Conservation (phyloP, 2,797 vertebrate species). For the Typhlichthys eigenmanni region DNA sequence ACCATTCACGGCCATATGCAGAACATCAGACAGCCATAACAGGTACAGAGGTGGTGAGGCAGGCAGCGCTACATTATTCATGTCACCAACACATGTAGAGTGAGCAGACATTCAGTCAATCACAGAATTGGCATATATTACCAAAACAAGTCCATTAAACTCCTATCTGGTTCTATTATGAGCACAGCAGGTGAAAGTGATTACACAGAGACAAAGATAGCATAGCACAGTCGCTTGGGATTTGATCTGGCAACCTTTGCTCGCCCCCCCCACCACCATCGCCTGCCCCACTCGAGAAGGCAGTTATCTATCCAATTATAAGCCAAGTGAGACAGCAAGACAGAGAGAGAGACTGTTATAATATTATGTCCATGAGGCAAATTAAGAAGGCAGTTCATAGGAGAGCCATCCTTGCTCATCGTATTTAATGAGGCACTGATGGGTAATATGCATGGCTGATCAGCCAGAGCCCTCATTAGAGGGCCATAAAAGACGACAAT, state of each 20-base stretch:
- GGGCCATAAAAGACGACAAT: constrained; percentile 76
- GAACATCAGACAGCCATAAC: constrained; percentile 46
- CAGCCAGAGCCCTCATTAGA: constrained; percentile 82
- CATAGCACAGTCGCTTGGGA: constrained; percentile 31
- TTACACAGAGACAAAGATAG: constrained; percentile 41
- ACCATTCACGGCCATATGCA: constrained; percentile 64
- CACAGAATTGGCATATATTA: constrained; percentile 45
- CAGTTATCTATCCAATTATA: constrained; percentile 69
- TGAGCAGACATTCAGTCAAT: constrained; percentile 37
- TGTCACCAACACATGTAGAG: constrained; percentile 40
- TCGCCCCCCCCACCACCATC: constrained; percentile 30
- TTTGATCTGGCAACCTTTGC: constrained; percentile 60
- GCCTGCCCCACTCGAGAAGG: not conserved
- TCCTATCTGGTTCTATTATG: constrained; percentile 52
- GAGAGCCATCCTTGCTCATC: constrained; percentile 76
- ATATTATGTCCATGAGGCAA: constrained; percentile 81
- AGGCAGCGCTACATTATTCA: constrained; percentile 14
- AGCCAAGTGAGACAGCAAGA: constrained; percentile 26
- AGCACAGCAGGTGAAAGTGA: constrained; percentile 41
- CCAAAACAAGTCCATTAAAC: constrained; percentile 63
- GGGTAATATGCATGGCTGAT: constrained; percentile 82
- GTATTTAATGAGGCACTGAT: constrained; percentile 83
- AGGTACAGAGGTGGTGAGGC: constrained; percentile 15
- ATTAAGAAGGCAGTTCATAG: constrained; percentile 79
- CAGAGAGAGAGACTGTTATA: constrained; percentile 41